phyloP scores from a whole-genome alignment of 2,113 vertebrate species.

The Camelus bactrianus region DNA sequence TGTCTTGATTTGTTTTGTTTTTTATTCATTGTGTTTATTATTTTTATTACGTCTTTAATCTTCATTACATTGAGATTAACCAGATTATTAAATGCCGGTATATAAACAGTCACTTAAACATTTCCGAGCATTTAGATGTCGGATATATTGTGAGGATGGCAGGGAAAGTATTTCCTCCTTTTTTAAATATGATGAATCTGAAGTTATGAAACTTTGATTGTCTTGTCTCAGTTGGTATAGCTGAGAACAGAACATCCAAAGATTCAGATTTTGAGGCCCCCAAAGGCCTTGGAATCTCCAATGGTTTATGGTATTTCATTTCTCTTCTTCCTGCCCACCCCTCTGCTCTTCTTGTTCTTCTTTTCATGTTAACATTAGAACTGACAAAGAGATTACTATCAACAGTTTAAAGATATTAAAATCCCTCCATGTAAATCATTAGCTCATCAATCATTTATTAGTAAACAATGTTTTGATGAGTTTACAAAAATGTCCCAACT shows the following conservation, averaged over 20 bases:
- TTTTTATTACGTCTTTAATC: background rate
- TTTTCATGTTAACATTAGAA: background rate
- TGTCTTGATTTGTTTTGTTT: background rate
- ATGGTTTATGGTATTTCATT: fast-evolving
- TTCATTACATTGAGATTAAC: background rate
- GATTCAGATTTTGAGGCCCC: background rate
- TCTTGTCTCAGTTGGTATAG: background rate
- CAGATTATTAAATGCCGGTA: background rate
- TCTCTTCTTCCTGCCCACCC: background rate
- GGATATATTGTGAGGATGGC: too few species aligned
- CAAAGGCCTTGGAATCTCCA: background rate
- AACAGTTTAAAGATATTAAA: background rate
- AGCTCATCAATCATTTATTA: background rate
- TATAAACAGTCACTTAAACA: background rate
- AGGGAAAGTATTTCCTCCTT: background rate
- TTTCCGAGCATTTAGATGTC: background rate
- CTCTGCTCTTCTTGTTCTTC: background rate
- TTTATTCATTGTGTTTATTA: background rate
- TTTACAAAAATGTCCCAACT: background rate
- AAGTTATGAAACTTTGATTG: background rate
- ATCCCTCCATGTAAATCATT: background rate
- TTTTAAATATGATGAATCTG: background rate
- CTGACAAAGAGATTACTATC: background rate
- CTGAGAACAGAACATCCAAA: background rate
- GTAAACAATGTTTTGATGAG: background rate